Conservation (phyloP, 2,113 vertebrate genomes). For the Leucosticte australis region DNA sequence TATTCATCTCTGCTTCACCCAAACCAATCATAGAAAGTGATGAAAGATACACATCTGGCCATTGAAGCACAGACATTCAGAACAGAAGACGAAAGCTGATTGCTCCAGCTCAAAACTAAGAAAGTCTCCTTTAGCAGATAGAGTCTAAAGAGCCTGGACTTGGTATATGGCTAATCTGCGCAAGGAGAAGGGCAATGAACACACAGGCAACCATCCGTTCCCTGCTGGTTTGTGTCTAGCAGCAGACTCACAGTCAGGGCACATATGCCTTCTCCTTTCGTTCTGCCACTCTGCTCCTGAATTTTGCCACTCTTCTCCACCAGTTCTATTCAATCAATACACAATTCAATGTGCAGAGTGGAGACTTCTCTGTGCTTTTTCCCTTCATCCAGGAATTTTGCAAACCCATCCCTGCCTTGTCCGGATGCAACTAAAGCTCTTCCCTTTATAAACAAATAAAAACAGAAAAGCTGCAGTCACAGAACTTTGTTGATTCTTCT, state of each 20-base stretch:
- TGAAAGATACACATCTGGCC: not conserved
- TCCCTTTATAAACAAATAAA: not conserved
- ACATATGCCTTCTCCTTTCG: not conserved
- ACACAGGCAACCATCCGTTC: not conserved
- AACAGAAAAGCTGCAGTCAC: constrained; percentile 17
- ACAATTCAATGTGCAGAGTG: not conserved
- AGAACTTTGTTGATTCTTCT: not conserved
- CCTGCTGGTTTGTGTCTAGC: not conserved
- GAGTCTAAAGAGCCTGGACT: not conserved
- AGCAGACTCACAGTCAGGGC: not conserved
- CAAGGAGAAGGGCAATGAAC: not conserved
- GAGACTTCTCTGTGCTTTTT: not conserved
- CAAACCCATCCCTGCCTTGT: not conserved
- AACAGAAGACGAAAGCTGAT: not conserved
- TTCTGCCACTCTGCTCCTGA: not conserved
- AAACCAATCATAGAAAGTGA: not conserved
- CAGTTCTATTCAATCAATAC: not conserved
- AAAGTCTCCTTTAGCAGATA: not conserved
- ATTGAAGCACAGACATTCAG: not conserved
- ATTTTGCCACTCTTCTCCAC: not conserved
- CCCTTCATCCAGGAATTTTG: not conserved
- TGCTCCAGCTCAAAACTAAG: not conserved
- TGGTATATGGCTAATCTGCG: not conserved
- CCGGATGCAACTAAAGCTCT: not conserved
- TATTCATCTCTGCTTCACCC: not conserved